Conservation (phyloP, 2,113 vertebrate genomes). For the Agapornis roseicollis region DNA sequence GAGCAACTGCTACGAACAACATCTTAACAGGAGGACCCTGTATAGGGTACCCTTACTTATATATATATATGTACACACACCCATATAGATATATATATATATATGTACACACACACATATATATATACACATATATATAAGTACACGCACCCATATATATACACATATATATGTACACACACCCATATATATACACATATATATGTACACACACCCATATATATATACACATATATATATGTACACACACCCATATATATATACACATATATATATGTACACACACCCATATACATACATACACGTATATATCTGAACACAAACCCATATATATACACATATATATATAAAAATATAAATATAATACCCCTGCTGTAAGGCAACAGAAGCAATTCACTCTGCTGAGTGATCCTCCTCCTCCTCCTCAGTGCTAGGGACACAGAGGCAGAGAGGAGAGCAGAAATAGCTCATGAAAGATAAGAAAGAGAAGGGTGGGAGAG, state of each 20-base stretch:
- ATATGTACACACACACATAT: no score
- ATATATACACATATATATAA: no score
- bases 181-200: no score
- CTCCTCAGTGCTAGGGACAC: neutral
- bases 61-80: no score
- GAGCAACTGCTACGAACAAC: neutral
- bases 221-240: no score
- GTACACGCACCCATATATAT: no score
- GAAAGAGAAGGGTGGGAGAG: neutral
- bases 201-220: no score
- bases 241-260: no score
- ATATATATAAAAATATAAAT: neutral
- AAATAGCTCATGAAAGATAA: neutral
- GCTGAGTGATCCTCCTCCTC: neutral
- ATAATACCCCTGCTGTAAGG: neutral
- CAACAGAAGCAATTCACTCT: neutral
- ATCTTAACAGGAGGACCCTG: neutral
- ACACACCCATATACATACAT: no score
- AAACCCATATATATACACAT: neutral
- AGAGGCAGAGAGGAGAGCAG: neutral
- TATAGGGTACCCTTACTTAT: neutral
- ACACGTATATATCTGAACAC: no score
- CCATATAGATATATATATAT: no score
- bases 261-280: no score
- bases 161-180: neutral